These are phyloP conservation scores for Platycercus adscitus DNA, from an alignment of 2,113 vertebrate species.

Conservation along the genomic window DNA sequence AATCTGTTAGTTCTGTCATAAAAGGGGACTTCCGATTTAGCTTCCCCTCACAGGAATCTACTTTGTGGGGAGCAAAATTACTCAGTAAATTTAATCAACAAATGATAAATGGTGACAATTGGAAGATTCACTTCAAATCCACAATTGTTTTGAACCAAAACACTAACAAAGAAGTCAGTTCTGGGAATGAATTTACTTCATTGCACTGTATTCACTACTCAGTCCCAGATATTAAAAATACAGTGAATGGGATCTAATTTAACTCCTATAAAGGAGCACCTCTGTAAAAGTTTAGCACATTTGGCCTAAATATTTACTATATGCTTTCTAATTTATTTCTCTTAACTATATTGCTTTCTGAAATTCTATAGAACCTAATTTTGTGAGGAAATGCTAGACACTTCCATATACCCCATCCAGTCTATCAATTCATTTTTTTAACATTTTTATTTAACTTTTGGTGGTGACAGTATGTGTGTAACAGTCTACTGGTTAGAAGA, in stretches of 20 bases:
- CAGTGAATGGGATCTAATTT: not conserved
- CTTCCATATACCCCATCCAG: not conserved
- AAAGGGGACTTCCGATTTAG: not conserved
- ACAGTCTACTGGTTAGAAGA: not conserved
- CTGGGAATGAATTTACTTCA: not conserved
- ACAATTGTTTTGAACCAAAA: not conserved
- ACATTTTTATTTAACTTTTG: not conserved
- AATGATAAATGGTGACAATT: not conserved
- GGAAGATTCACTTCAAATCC: not conserved
- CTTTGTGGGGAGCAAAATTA: not conserved
- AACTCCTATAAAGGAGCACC: not conserved
- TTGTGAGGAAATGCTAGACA: not conserved
- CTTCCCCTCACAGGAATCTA: not conserved
- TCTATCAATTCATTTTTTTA: not conserved
- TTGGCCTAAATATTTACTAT: not conserved
- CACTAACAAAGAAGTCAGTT: not conserved
- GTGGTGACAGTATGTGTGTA: not conserved
- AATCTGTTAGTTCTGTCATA: not conserved
- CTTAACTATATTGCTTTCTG: not conserved
- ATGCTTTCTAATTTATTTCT: not conserved
- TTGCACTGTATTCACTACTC: not conserved
- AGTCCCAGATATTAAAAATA: not conserved
- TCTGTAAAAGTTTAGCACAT: not conserved
- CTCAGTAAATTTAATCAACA: not conserved
- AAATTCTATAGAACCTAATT: not conserved